Percentiles rank a stretch among this genome's conserved stretches.
These are phyloP conservation scores for Upupa epops DNA, from an alignment of 2,113 vertebrate genomes.

Conservation along the genomic window DNA sequence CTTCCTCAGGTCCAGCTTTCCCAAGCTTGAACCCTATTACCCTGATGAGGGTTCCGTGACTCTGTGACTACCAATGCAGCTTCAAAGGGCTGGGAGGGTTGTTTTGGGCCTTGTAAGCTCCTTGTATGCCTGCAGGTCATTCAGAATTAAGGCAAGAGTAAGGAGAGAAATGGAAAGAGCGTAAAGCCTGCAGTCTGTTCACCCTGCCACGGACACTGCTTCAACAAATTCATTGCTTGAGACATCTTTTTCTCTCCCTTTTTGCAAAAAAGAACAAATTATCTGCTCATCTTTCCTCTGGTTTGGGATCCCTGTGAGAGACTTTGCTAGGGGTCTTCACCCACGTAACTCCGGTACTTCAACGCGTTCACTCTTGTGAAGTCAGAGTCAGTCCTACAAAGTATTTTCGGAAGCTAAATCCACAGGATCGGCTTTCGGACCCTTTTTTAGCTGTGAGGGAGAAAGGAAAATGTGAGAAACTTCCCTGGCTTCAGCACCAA, in stretches of 20 bases:
- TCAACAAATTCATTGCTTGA: not conserved
- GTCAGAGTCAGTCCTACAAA: not conserved
- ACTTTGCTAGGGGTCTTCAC: not conserved
- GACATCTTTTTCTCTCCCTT: not conserved
- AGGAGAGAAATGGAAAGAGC: not conserved
- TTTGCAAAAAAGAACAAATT: too few species aligned
- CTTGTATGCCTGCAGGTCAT: not conserved
- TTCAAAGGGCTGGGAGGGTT: not conserved
- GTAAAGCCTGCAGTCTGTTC: not conserved
- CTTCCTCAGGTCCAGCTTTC: not conserved
- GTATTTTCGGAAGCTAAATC: not conserved
- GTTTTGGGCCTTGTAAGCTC: not conserved
- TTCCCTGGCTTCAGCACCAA: not conserved
- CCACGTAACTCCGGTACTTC: not conserved
- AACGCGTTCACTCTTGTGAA: not conserved
- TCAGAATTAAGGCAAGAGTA: not conserved
- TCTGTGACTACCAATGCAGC: fast-evolving
- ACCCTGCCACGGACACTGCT: not conserved
- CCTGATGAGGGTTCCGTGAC: too few species aligned
- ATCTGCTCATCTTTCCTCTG: not conserved
- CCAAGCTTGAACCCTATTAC: not conserved
- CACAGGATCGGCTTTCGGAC: not conserved
- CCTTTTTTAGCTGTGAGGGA: not conserved
- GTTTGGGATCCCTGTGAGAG: not conserved
- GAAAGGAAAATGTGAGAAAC: not conserved